Evolutionary conservation across 2,888 invertebrate genomes (phyloP).

Genomic region (Copidosoma aretas): DNA sequence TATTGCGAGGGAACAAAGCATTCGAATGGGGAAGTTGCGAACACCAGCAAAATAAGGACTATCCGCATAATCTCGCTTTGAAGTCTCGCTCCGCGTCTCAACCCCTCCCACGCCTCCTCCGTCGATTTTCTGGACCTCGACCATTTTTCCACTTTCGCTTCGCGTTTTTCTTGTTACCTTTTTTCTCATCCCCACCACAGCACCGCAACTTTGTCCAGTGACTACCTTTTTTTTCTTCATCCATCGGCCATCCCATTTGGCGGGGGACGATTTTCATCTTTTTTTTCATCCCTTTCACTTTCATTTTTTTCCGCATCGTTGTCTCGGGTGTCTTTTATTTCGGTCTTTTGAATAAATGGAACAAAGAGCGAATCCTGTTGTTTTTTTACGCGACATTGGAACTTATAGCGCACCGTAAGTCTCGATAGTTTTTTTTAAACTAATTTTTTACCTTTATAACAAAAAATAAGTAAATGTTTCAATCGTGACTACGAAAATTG

Average conservation of each 20-base stretch:
- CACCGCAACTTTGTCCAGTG: conserved; percentile 21
- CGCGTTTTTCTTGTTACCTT: conserved; percentile 4
- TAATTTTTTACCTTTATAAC: too few relatives aligned
- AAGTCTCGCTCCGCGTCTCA: conserved; percentile 17
- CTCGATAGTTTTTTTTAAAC: too few relatives aligned
- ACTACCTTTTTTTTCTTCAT: conserved; percentile 28
- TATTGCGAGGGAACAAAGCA: conserved; percentile 7
- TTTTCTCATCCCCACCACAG: too few relatives aligned
- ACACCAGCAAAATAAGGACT: conserved; percentile 16
- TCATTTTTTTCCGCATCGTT: not conserved
- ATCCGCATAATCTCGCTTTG: conserved; percentile 40
- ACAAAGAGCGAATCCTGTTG: too few relatives aligned
- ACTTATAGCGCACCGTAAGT: too few relatives aligned
- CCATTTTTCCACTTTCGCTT: conserved; percentile 35
- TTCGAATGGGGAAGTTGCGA: conserved; percentile 4
- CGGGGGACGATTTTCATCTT: conserved; percentile 2
- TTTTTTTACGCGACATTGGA: too few relatives aligned
- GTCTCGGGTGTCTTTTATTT: too few relatives aligned
- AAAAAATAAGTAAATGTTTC: too few relatives aligned
- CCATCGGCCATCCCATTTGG: not conserved
- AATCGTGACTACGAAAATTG: too few relatives aligned
- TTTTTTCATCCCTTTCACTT: conserved; percentile 1
- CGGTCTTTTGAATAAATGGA: too few relatives aligned
- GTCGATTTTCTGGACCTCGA: conserved; percentile 27
- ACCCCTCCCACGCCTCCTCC: conserved; percentile 4